Evolutionary conservation across 2,888 invertebrate genomes (phyloP), one percentile per base, ranked within the genome.

Genomic region (Syrista parreyssii): DNA sequence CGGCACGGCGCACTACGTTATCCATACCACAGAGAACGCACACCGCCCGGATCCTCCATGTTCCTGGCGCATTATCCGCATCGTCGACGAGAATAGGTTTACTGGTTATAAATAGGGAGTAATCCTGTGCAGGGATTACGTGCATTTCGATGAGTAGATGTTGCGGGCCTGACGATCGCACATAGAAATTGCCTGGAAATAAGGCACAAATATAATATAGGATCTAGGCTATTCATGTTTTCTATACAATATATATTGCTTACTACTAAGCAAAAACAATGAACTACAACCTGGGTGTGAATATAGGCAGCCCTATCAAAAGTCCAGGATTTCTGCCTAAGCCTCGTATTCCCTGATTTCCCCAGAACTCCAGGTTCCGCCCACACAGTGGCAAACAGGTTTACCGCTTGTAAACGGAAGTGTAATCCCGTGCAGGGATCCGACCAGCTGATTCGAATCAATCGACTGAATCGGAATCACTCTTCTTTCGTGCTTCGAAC

Each of bases 61-160:
- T 55, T 55, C 40, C 40, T 55, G 40, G 23, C 40, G 40, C 71
- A 82, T 83, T 82, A 82, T 82, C 82, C 82, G 83, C 81, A 82
- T 82, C 79, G 81, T 83, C 83, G 81, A 75, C 74, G 31, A 75
- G 79, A 83, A 83, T 83, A 77, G 79, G 79, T 82, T 81, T 82
- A 82, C 76, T 69, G 75, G 79, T 55, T 79, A 79, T 80, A 80
- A 71, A 71, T 71, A 71, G 71, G 15, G 31, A 15, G 31, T 31
- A 71, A 31, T 71, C 71, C 71, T 32, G 12, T 71, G 31, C 71
- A 32, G 71, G 71, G 71, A 71, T 71, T 71, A 71, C 71, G 40
- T 55, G 40, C 40, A 23, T 23, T 55, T 55, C 23, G 40, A 55
- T 23, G 40, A 55, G 23, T 55, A 23, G 40, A 55, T 55, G 40